Evolutionary conservation across 2,888 invertebrate genomes (phyloP).

Genomic region (Parnassius smintheus): DNA sequence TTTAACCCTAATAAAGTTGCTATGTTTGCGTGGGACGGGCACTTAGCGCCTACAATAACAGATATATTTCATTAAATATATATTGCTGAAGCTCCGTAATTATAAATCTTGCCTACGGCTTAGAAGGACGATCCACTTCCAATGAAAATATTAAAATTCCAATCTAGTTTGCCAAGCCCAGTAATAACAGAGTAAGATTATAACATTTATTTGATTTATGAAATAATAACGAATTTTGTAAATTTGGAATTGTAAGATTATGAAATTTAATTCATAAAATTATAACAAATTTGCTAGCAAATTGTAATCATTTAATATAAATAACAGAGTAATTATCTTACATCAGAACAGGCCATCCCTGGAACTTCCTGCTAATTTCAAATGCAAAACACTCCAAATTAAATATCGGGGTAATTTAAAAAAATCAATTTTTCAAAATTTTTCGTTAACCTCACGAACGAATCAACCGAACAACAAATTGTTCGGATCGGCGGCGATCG

Average conservation of each 20-base stretch:
- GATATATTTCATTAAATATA: constrained; percentile 8
- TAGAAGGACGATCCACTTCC: constrained; percentile 17
- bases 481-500: no score
- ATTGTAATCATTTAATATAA: not conserved
- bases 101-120: constrained; percentile 22
- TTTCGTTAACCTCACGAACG: no score
- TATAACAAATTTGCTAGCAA: not conserved
- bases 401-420: no score
- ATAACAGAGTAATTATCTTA: no score
- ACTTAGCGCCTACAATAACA: constrained; percentile 21
- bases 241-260: no score
- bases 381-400: no score
- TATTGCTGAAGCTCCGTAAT: constrained; percentile 12
- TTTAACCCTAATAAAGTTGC: constrained; percentile 18
- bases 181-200: constrained; percentile 2
- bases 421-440: no score
- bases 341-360: no score
- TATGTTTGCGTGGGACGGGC: constrained; percentile 8
- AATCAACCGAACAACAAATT: no score
- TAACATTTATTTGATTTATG: constrained; percentile 1
- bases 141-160: constrained; percentile 21
- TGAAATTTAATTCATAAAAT: no score
- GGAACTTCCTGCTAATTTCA: no score
- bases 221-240: no score
- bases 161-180: constrained; percentile 18